Percentiles rank a stretch among this genome's conserved stretches.
Conservation (phyloP, 2,797 vertebrate genomes). For the Chrysocyon brachyurus region DNA sequence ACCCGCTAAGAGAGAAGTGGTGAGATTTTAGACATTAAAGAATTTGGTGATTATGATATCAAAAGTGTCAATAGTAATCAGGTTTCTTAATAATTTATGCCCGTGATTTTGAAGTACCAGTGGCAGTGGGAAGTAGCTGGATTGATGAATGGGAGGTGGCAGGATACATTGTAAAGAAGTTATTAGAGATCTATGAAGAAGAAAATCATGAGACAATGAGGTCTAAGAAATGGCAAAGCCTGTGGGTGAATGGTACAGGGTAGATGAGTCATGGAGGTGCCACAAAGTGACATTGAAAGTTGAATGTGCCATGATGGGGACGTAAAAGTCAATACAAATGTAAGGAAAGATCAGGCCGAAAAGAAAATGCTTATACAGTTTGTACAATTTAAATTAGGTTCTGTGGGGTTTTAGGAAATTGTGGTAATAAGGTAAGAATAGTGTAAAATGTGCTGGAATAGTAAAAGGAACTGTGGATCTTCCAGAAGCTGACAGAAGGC, state of each 20-base stretch:
- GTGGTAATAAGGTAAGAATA: background rate
- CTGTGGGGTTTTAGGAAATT: background rate
- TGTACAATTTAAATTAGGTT: background rate
- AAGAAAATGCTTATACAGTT: background rate
- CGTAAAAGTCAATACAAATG: background rate
- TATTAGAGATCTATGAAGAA: background rate
- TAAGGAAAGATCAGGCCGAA: background rate
- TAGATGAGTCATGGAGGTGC: background rate
- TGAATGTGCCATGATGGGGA: background rate
- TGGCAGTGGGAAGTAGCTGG: background rate
- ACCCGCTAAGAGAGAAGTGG: background rate
- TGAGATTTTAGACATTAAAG: constrained; percentile 20
- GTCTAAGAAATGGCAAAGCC: background rate
- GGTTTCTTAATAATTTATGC: background rate
- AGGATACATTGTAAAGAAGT: background rate
- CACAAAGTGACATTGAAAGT: background rate
- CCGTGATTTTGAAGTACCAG: background rate
- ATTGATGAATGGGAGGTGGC: background rate
- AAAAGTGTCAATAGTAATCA: background rate
- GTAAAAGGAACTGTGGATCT: background rate
- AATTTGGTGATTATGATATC: background rate
- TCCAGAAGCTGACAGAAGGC: background rate
- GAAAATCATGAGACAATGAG: background rate
- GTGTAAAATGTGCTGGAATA: background rate
- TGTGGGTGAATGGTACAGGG: background rate